These are phyloP conservation scores for Caenorhabditis sulstoni DNA, from an alignment of 2,888 invertebrate species.

Conservation along the genomic window DNA sequence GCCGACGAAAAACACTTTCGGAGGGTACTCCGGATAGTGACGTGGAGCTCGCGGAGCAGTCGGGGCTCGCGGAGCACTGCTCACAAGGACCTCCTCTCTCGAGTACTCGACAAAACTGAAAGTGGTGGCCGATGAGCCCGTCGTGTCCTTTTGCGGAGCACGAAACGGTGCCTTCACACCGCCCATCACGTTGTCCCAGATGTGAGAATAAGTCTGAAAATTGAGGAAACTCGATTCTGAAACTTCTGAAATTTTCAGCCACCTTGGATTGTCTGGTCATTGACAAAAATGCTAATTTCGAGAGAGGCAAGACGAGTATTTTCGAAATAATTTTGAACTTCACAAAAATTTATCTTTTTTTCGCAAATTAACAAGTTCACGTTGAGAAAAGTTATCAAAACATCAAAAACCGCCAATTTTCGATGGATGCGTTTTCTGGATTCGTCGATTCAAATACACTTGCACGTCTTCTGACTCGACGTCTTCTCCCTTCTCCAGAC, in stretches of 20 bases:
- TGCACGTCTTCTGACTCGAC: constrained; percentile 34
- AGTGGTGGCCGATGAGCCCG: no score
- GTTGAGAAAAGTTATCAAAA: neutral
- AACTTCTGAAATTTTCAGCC: neutral
- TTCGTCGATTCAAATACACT: constrained; percentile 22
- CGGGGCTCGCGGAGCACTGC: neutral
- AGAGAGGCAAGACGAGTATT: neutral
- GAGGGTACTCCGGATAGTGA: neutral
- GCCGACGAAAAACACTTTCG: neutral
- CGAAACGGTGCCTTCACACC: neutral
- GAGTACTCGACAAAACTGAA: no score
- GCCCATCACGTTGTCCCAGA: constrained; percentile 31
- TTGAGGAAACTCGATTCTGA: no score
- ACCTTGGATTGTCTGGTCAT: constrained; percentile 23
- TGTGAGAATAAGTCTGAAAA: constrained; percentile 31
- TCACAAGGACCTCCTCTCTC: no score
- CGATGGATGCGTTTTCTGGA: constrained; percentile 19
- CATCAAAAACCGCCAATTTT: neutral
- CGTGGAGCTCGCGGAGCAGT: neutral
- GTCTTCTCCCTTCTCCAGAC: neutral
- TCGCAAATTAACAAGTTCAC: neutral
- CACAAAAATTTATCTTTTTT: neutral
- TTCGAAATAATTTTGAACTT: neutral
- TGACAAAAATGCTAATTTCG: constrained; percentile 11
- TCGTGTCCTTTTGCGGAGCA: no score